Base-by-base conservation (phyloP, 2,113 vertebrate genomes). In the Gallinago media region DNA sequence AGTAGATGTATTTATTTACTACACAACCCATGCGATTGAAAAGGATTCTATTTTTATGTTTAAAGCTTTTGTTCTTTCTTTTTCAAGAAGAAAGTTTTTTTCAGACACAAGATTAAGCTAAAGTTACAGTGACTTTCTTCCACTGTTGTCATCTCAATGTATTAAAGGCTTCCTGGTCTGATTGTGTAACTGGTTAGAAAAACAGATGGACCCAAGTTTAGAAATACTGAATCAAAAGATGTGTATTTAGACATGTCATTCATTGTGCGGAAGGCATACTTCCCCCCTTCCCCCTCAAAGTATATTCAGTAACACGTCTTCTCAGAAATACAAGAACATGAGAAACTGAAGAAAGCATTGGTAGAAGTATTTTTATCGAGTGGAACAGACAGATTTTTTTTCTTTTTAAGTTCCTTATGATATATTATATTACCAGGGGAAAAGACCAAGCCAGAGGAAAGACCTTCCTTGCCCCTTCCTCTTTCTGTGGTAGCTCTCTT, bases 391-490 rank as follows among this genome's bases (percentile, higher is more conserved):
- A 52, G 7, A 8, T 27, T 7, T 52, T 8, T 38, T 19, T 66
- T 52, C 32, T 25, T 54, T 36, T 5, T 2, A 29, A n/a, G 8
- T 32, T 44, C 26, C 36, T 52, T 34, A 34, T 40, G 5, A 47
- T 26, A 17, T 2, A 3, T 19, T 34, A 9, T 36, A 12, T 47
- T 66, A 42, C 4, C 25, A 22, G 5, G 9, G 4, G 8, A 42
- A 81, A 67, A 67, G 17, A 54, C 12, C 19, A 62, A 87, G 8
- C 12, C 36, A 74, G 17, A 74, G 9, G 3, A 78, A 55, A 59
- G 5, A 46, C 11, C 3, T 58, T 44, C 2, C 0, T 19, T 40
- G 6, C 2, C 6, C 5, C 4, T 46, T 25, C 11, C 4, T 42
- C 14, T 11, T 15, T 4, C 5, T 20, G 7, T 3, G 1, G 8